Conservation (phyloP, 2,888 invertebrate genomes). For the Panorpa germanica region DNA sequence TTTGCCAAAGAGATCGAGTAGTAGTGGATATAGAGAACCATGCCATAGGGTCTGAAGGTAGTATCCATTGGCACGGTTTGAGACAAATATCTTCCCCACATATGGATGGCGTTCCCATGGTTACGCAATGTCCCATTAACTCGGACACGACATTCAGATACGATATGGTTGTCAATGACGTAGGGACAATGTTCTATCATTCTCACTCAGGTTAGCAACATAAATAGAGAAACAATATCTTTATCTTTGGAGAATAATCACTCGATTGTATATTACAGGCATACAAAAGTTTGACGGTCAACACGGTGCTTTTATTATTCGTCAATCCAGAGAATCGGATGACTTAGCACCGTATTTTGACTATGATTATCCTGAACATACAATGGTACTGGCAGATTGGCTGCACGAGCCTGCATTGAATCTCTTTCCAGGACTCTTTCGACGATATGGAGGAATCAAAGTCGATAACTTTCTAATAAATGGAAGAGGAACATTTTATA, state of each 20-base stretch:
- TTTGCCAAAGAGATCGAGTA: constrained; percentile 60
- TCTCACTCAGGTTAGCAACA: constrained; percentile 44
- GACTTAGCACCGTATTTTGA: constrained; percentile 46
- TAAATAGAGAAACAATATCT: too few species aligned
- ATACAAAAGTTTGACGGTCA: constrained; percentile 58
- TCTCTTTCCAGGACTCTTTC: constrained; percentile 17
- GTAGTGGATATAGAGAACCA: constrained; percentile 63
- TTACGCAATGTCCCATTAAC: constrained; percentile 65
- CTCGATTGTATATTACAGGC: too few species aligned
- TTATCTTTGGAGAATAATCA: too few species aligned
- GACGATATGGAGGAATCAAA: constrained; percentile 13
- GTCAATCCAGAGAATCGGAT: constrained; percentile 37
- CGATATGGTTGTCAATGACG: constrained; percentile 43
- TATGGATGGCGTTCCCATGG: constrained; percentile 70
- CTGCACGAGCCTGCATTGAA: constrained; percentile 34
- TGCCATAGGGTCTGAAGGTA: constrained; percentile 53
- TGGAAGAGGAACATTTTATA: constrained; percentile 16
- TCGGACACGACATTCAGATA: constrained; percentile 49
- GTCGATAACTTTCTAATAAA: constrained; percentile 19
- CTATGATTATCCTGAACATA: constrained; percentile 47
- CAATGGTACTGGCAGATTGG: constrained; percentile 62
- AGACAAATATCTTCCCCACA: constrained; percentile 55
- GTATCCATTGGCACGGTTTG: constrained; percentile 80
- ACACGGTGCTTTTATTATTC: constrained; percentile 56
- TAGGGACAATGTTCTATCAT: constrained; percentile 69